phyloP scores from a whole-genome alignment of 2,888 invertebrate species.

The Saturnia pavonia region DNA sequence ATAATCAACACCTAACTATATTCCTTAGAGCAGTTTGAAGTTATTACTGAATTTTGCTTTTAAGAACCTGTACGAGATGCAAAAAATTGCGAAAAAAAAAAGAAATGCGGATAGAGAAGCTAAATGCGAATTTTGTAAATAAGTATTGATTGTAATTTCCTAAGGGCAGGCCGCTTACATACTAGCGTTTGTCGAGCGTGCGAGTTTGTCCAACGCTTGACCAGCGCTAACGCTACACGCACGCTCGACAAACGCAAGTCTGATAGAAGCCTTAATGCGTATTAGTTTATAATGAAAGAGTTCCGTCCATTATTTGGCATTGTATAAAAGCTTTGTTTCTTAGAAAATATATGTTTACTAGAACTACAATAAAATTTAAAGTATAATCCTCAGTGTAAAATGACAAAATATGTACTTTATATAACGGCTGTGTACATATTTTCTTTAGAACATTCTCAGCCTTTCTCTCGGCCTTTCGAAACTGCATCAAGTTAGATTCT shows the following conservation, averaged over 20 bases:
- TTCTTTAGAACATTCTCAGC: neutral
- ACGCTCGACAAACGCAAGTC: too few relatives aligned
- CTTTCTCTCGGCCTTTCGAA: neutral
- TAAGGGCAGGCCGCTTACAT: too few relatives aligned
- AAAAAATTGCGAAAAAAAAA: neutral
- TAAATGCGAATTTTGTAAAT: neutral
- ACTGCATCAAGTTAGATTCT: neutral
- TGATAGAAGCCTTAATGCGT: too few relatives aligned
- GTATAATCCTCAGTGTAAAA: neutral
- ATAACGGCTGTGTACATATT: neutral
- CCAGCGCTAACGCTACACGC: too few relatives aligned
- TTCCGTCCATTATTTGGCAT: constrained; percentile 22
- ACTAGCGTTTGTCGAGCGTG: too few relatives aligned
- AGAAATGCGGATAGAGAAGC: neutral
- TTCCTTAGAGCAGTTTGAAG: neutral
- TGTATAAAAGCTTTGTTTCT: constrained; percentile 18
- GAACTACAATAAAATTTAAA: neutral
- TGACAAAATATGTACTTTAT: neutral
- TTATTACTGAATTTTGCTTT: neutral
- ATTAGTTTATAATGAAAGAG: neutral
- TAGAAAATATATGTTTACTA: neutral
- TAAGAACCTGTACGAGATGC: neutral
- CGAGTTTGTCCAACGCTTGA: too few relatives aligned
- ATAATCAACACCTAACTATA: too few relatives aligned
- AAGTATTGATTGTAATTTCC: neutral